Evolutionary conservation across 1,140 invertebrate genomes (phyloP).

Genomic region (Bombyx mori): DNA sequence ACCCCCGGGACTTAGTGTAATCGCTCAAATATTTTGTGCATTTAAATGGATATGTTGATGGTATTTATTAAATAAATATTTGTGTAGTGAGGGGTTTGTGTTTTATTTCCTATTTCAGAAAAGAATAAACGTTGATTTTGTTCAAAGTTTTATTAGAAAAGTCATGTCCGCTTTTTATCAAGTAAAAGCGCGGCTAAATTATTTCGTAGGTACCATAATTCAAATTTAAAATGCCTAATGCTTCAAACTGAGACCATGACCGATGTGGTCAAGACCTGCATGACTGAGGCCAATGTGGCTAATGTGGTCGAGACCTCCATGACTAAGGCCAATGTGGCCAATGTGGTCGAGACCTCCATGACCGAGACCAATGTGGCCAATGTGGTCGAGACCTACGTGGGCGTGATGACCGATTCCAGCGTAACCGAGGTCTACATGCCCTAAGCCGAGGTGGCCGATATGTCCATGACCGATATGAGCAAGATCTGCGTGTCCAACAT

Average conservation of each 20-base stretch:
- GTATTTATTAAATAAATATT: conserved; percentile 48
- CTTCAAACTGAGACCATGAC: conserved; percentile 4
- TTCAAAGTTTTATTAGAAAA: too few relatives aligned
- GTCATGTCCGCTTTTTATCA: too few relatives aligned
- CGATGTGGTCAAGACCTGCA: conserved; percentile 12
- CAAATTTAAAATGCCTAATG: too few relatives aligned
- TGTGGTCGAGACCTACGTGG: neutral
- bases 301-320: conserved; percentile 15
- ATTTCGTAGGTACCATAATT: too few relatives aligned
- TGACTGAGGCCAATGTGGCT: conserved; percentile 12
- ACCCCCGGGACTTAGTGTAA: conserved; percentile 14
- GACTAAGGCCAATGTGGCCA: conserved; percentile 10
- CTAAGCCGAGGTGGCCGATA: neutral
- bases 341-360: conserved; percentile 11
- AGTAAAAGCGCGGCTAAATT: too few relatives aligned
- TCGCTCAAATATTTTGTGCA: conserved; percentile 54
- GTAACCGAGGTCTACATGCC: neutral
- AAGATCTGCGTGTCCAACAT: neutral
- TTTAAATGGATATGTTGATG: conserved; percentile 53
- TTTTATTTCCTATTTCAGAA: neutral
- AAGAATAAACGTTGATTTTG: too few relatives aligned
- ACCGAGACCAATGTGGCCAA: conserved; percentile 9
- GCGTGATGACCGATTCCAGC: neutral
- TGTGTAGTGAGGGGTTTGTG: conserved; percentile 34
- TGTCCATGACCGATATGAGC: neutral